A percentile compares a stretch with the other conserved stretches of the same genome.
phyloP scores from a whole-genome alignment of 2,113 vertebrate species.

The Pluvianellus socialis region DNA sequence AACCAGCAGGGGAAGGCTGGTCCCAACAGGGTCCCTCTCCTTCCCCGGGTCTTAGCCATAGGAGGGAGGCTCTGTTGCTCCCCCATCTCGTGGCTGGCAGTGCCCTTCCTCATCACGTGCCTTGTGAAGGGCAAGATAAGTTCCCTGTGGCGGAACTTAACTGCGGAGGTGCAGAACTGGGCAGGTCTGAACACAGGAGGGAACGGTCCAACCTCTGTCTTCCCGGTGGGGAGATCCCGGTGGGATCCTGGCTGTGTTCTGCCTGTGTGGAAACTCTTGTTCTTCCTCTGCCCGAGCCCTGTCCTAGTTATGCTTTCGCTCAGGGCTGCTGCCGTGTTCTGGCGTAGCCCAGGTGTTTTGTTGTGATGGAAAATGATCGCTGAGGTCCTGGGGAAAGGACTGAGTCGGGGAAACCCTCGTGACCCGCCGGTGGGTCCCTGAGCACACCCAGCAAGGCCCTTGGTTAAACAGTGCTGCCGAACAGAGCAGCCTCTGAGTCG shows the following conservation, averaged over 20 bases:
- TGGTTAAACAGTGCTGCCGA: accelerated
- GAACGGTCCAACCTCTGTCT: accelerated
- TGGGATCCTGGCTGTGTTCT: neutral
- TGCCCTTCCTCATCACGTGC: neutral
- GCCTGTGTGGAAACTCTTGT: neutral
- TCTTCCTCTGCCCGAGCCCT: neutral
- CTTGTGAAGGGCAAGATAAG: accelerated
- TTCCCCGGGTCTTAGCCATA: neutral
- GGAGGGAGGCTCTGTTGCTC: neutral
- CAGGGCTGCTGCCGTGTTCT: accelerated
- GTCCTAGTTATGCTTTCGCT: accelerated
- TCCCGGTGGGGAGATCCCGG: neutral
- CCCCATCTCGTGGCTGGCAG: accelerated
- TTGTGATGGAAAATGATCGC: neutral
- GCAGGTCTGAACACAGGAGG: neutral
- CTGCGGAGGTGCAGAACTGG: neutral
- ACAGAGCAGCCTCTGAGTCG: neutral
- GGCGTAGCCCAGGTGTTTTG: accelerated
- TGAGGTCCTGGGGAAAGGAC: neutral
- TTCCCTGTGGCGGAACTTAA: accelerated
- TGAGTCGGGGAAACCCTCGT: accelerated
- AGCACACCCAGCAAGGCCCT: neutral
- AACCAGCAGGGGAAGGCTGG: accelerated
- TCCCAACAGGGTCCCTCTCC: neutral
- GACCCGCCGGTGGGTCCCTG: neutral